Evolutionary conservation across 2,797 vertebrate species (phyloP), one percentile per base, ranked within the genome.

Genomic region (Psittacula derbiana): DNA sequence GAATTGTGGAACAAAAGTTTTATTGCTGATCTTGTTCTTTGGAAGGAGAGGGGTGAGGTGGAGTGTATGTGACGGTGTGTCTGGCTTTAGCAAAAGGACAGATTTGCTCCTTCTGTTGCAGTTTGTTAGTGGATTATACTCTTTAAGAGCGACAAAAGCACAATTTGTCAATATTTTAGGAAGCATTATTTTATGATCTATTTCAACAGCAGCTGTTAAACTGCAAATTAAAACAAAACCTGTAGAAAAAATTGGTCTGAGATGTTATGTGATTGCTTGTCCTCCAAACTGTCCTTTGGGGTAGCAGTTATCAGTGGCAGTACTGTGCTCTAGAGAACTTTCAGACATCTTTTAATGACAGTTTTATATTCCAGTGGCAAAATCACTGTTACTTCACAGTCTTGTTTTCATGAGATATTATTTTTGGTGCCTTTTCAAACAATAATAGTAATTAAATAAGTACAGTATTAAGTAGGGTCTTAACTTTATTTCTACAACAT

Each of bases 31-130:
- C 49, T 57, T 65, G 15, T 40, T 71, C 27, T 69, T 46, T 28
- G 50, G 30, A 62, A 65, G 27, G 49, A 58, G 28, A 23, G 38
- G 64, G 10, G 2, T 76, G 66, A 86, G 49, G n/a, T 30, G 12
- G 20, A 24, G 14, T 13, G 5, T 43, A 5, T 23, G 27, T 1
- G 1, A 47, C 53, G 5, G 5, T 25, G 10, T 20, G 7, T 2
- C 0, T 30, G 25, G 14, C 33, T 67, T 84, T n/a, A 57, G 17
- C 25, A 18, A 47, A 73, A 84, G 27, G 18, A 27, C 14, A 36
- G 49, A 43, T 81, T 38, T 69, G 16, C 66, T 69, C 19, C 53
- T 86, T 83, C 43, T 58, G 5, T 62, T 73, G 55, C 36, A 40
- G 44, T 58, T 76, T 86, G 16, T 31, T 66, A 9, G 53, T 75